Conservation (phyloP, 2,888 invertebrate genomes). For the Ichneumoninae sp. region DNA sequence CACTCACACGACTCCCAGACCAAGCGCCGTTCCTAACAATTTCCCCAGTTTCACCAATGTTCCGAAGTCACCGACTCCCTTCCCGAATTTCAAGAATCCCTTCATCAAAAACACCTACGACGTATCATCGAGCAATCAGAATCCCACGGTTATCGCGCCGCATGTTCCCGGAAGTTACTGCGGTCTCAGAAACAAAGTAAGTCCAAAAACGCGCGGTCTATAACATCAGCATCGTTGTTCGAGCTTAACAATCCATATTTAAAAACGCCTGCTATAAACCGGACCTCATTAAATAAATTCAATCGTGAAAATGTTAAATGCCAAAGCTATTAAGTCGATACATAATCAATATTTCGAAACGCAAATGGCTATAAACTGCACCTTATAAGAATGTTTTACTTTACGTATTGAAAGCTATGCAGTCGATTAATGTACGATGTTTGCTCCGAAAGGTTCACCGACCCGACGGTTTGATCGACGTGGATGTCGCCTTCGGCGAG, state of each 20-base stretch:
- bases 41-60: conserved; percentile 11
- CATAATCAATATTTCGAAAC: neutral
- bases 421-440: neutral
- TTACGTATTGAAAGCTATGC: neutral
- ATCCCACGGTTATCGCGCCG: conserved; percentile 66
- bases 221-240: too few relatives aligned
- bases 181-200: conserved; percentile 83
- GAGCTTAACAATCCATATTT: neutral
- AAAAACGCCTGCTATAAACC: neutral
- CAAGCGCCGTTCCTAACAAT: conserved; percentile 74
- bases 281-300: neutral
- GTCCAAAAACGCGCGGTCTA: conserved; percentile 51
- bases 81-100: conserved; percentile 68
- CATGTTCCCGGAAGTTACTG: conserved; percentile 78
- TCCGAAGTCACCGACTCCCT: conserved; percentile 41
- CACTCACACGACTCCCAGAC: conserved; percentile 76
- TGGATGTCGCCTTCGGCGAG: conserved; percentile 91
- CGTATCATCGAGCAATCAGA: conserved; percentile 69
- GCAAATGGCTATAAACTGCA: neutral
- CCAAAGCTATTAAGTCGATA: neutral
- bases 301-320: neutral
- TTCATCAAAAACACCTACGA: conserved; percentile 66
- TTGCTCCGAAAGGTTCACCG: conserved; percentile 73
- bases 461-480: conserved; percentile 71
- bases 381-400: neutral